A percentile compares a stretch with the other conserved stretches of the same genome.
phyloP scores from a whole-genome alignment of 2,797 vertebrate genomes.

The Poecilia gillii region DNA sequence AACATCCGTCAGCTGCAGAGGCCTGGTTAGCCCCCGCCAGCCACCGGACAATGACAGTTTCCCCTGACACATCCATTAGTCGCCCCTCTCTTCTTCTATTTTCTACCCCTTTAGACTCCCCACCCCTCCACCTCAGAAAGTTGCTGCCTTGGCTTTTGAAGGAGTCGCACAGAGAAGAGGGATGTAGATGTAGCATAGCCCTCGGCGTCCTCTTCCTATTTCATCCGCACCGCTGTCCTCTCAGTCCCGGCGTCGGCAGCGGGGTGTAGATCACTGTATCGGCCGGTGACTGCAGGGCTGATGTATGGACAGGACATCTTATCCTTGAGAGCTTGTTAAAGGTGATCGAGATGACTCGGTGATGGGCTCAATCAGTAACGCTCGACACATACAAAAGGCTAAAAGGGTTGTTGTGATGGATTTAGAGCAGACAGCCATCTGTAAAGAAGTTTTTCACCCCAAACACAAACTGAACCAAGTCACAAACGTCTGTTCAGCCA shows the following conservation, averaged over 20 bases:
- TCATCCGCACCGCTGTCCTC: constrained; percentile 48
- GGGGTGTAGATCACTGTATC: constrained; percentile 54
- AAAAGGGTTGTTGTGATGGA: constrained; percentile 46
- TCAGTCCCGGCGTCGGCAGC: constrained; percentile 46
- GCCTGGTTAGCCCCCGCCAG: constrained; percentile 65
- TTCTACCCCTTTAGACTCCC: neutral
- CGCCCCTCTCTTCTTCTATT: constrained; percentile 14
- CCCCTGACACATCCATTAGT: constrained; percentile 74
- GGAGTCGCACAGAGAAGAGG: constrained; percentile 44
- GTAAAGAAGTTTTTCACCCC: constrained; percentile 20
- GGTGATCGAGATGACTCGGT: constrained; percentile 72
- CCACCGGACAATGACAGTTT: constrained; percentile 65
- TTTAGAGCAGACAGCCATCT: constrained; percentile 18
- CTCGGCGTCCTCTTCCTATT: constrained; percentile 57
- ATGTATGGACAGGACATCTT: constrained; percentile 64
- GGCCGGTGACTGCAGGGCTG: constrained; percentile 61
- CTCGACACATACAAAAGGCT: constrained; percentile 37
- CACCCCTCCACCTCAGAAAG: constrained; percentile 39
- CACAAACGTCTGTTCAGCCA: neutral
- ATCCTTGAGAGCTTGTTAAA: constrained; percentile 80
- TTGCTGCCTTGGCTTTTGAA: constrained; percentile 38
- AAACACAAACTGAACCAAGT: neutral
- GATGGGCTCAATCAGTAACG: constrained; percentile 47
- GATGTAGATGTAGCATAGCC: constrained; percentile 64
- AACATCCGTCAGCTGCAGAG: constrained; percentile 66